phyloP scores from a whole-genome alignment of 2,113 vertebrate genomes.

The Neogobius melanostomus region DNA sequence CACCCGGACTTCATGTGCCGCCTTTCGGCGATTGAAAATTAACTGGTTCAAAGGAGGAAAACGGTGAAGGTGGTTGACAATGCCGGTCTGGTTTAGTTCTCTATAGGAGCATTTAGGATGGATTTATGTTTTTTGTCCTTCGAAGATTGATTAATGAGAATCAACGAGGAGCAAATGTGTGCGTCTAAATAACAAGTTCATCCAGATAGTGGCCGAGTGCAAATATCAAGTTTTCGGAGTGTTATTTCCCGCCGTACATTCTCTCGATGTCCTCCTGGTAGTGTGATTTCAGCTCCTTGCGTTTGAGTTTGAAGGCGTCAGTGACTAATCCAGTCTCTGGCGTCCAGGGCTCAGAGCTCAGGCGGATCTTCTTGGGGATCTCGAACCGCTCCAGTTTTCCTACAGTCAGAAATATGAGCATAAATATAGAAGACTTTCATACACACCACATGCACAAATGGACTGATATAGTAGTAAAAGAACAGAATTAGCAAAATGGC shows the following conservation, averaged over 20 bases:
- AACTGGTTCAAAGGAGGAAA: conserved; percentile 22
- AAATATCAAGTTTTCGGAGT: conserved; percentile 20
- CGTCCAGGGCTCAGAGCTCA: conserved; percentile 93
- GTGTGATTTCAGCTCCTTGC: conserved; percentile 91
- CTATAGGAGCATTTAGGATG: background rate
- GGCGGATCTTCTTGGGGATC: conserved; percentile 91
- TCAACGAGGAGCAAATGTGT: conserved; percentile 17
- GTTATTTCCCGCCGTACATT: conserved; percentile 89
- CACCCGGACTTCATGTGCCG: conserved; percentile 26
- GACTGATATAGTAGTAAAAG: background rate
- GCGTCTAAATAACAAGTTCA: conserved; percentile 25
- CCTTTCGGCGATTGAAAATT: conserved; percentile 46
- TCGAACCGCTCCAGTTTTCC: conserved; percentile 95
- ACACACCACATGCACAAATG: conserved; percentile 4
- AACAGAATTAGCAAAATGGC: background rate
- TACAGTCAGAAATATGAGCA: conserved; percentile 49
- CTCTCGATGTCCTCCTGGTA: conserved; percentile 94
- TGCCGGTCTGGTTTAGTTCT: conserved; percentile 6
- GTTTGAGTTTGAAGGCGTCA: conserved; percentile 95
- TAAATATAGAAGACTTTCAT: conserved; percentile 7
- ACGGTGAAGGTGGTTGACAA: background rate
- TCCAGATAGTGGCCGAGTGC: conserved; percentile 26
- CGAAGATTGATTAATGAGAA: conserved; percentile 41
- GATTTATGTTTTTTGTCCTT: conserved; percentile 15
- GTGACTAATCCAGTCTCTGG: conserved; percentile 97